Percentiles rank a stretch among this genome's conserved stretches.
These are phyloP conservation scores for Hippasteria phrygiana DNA, from an alignment of 53 echinoderm and acorn worm genomes.

Conservation along the genomic window DNA sequence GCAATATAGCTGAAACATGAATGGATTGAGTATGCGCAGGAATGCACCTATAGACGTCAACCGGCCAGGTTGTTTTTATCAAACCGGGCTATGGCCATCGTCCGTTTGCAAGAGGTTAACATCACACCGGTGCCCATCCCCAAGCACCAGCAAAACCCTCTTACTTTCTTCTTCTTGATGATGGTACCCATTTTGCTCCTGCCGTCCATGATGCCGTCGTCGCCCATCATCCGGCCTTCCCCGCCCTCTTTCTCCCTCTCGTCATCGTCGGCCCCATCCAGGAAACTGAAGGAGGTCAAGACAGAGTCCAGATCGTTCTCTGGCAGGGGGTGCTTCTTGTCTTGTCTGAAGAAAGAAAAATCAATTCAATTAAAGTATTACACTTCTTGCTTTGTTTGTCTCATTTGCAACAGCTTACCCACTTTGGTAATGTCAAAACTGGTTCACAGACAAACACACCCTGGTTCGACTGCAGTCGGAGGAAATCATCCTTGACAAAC, in stretches of 20 bases:
- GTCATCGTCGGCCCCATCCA: constrained; percentile 78
- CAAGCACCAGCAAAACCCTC: background rate
- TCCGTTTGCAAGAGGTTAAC: too few relatives aligned
- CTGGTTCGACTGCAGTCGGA: too few relatives aligned
- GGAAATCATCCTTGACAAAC: too few relatives aligned
- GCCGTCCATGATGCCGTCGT: constrained; percentile 75
- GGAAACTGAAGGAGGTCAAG: constrained; percentile 87
- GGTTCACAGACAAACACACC: too few relatives aligned
- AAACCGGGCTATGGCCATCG: too few relatives aligned
- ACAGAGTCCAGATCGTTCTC: constrained; percentile 92
- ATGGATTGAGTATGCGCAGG: too few relatives aligned
- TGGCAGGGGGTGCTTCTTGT: constrained; percentile 71
- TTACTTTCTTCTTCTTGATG: constrained; percentile 96
- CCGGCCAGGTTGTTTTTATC: too few relatives aligned
- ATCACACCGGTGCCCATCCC: too few relatives aligned
- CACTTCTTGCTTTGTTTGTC: background rate
- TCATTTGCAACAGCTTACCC: too few relatives aligned
- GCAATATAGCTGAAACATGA: too few relatives aligned
- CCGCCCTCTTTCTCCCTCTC: constrained; percentile 84
- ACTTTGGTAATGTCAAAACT: too few relatives aligned
- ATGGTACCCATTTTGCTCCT: constrained; percentile 86
- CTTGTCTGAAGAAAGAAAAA: constrained; percentile 42
- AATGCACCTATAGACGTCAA: too few relatives aligned
- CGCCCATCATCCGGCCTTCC: constrained; percentile 62
- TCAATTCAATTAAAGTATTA: background rate